Conservation (phyloP, 2,113 vertebrate species). For the Ardeotis arabs region DNA sequence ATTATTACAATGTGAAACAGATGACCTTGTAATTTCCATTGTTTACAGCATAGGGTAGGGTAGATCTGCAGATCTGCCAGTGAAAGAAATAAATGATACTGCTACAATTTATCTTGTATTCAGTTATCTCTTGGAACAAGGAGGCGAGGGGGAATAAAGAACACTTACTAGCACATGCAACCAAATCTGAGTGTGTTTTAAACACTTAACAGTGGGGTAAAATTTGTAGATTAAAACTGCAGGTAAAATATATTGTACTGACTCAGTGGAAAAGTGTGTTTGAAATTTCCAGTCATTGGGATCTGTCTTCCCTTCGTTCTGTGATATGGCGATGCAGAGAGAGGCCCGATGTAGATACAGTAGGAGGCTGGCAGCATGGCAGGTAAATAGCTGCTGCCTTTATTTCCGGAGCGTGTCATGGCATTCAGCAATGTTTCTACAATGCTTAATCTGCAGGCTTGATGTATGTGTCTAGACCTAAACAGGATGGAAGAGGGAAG, state of each 20-base stretch:
- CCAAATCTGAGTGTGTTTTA: not conserved
- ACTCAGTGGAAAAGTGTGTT: not conserved
- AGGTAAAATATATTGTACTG: not conserved
- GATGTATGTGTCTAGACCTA: not conserved
- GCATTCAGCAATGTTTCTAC: not conserved
- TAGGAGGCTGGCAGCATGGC: not conserved
- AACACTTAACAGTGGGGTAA: not conserved
- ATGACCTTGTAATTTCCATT: not conserved
- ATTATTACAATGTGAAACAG: not conserved
- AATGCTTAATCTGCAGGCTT: not conserved
- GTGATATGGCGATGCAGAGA: not conserved
- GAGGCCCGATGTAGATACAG: not conserved
- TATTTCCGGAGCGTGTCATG: not conserved
- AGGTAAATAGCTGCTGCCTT: not conserved
- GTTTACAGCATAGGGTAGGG: not conserved
- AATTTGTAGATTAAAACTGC: not conserved
- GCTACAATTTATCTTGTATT: not conserved
- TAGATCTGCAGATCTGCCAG: not conserved
- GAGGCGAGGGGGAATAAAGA: not conserved
- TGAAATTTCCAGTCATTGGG: not conserved
- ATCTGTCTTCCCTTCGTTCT: not conserved
- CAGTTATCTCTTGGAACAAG: not conserved
- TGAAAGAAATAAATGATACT: not conserved
- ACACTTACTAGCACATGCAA: not conserved
- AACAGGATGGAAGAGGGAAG: not conserved